Conservation (phyloP, 1,140 invertebrate genomes). For the Dermatophagoides farinae region DNA sequence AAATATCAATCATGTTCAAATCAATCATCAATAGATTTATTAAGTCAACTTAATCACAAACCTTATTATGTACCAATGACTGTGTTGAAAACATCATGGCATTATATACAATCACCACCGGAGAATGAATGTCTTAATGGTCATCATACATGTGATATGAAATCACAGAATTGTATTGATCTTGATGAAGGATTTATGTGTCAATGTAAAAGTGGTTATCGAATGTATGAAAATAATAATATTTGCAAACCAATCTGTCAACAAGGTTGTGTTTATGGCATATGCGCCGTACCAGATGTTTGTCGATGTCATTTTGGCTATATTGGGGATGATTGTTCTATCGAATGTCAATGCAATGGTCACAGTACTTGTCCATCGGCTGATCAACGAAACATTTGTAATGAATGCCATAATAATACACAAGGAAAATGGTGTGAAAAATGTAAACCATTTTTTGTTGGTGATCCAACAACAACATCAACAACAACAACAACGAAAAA, state of each 20-base stretch:
- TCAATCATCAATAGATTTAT: constrained; percentile 18
- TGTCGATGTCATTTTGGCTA: constrained; percentile 80
- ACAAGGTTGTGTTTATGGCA: constrained; percentile 70
- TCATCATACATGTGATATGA: constrained; percentile 67
- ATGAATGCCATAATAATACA: constrained; percentile 76
- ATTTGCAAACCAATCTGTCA: constrained; percentile 57
- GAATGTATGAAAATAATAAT: constrained; percentile 24
- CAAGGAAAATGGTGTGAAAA: constrained; percentile 55
- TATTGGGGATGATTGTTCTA: constrained; percentile 77
- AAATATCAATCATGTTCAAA: constrained; percentile 21
- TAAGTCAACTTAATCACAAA: constrained; percentile 10
- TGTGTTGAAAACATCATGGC: neutral
- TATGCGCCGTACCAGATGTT: constrained; percentile 56
- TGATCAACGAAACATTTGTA: constrained; percentile 54
- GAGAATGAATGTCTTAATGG: constrained; percentile 82
- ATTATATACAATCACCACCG: constrained; percentile 19
- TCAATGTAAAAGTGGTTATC: constrained; percentile 60
- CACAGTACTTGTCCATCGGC: constrained; percentile 74
- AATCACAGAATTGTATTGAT: constrained; percentile 65
- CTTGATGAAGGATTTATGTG: constrained; percentile 53
- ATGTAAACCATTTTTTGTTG: constrained; percentile 69
- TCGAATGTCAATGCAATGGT: constrained; percentile 79
- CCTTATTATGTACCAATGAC: neutral
- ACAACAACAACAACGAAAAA: constrained; percentile 29
- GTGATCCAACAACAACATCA: constrained; percentile 44